Conservation (phyloP, 2,888 invertebrate genomes). For the Alentia gelatinosa region DNA sequence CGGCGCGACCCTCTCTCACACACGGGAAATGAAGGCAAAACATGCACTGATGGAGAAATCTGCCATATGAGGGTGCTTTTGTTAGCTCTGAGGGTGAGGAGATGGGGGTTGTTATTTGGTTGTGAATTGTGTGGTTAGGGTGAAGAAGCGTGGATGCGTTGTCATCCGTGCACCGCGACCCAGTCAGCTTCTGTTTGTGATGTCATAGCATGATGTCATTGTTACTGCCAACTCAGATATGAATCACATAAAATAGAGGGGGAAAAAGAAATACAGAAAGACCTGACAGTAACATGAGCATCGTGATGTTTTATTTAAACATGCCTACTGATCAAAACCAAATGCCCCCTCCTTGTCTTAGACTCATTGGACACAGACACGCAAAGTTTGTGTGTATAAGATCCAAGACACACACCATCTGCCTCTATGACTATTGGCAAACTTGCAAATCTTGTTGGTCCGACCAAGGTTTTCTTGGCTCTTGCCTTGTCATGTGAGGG, state of each 20-base stretch:
- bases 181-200: not conserved
- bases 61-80: not conserved
- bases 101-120: not conserved
- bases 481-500: not conserved
- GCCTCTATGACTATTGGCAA: not conserved
- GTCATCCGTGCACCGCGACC: not conserved
- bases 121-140: not conserved
- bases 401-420: not conserved
- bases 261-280: not conserved
- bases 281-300: not conserved
- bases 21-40: conserved; percentile 23
- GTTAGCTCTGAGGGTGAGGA: not conserved
- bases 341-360: not conserved
- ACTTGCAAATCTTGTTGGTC: not conserved
- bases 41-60: not conserved
- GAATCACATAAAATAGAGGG: not conserved
- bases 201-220: conserved; percentile 37
- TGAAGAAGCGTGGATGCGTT: not conserved
- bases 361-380: not conserved
- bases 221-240: not conserved
- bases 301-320: not conserved
- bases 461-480: not conserved
- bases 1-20: not conserved
- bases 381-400: not conserved
- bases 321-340: not conserved